Evolutionary conservation across 2,797 vertebrate species (phyloP), one percentile per base, ranked within the genome.

Genomic region (Meda fulgida): DNA sequence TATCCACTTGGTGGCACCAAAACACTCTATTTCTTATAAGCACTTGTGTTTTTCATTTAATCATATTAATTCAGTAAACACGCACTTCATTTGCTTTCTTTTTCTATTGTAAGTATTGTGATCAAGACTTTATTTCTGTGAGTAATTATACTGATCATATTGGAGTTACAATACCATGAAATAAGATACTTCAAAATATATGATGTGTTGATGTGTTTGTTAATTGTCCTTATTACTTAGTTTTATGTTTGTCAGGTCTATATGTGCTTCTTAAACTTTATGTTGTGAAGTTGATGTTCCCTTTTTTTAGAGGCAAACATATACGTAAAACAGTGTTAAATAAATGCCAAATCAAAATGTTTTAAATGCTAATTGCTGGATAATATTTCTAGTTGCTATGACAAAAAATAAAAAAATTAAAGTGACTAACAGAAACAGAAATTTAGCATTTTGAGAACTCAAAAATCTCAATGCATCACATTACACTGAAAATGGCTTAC

Each of bases 1-100:
- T 19, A n/a, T 40, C 55, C 87, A 88, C 85, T n/a, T 60, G 87
- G 85, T 72, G 79, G 85, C 85, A 86, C 72, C 67, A 86, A 38
- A 84, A 29, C 78, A 78, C 72, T 48, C 83, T 7, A 19, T 43
- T 69, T 43, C 67, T 60, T 34, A 34, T 16, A 1, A 66, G 53
- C 14, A 19, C 26, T 34, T 29, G 14, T 23, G 40, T 18, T 9
- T 73, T 73, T 23, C 8, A 65, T 23, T 46, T 19, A 18, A 16
- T 63, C 19, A 11, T 36, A 10, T 63, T 72, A 11, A 58, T 81
- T 81, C 43, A 14, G 51, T 58, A 81, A 81, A 81, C 14, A 21
- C 5, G 19, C 23, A 21, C 34, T 40, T 13, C 23, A 43, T 58
- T 23, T 3, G 13, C 36, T 46, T 31, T 55, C 43, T n/a, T 43